These are phyloP conservation scores for Mesitornis unicolor DNA, from an alignment of 2,113 vertebrate species.

Conservation along the genomic window DNA sequence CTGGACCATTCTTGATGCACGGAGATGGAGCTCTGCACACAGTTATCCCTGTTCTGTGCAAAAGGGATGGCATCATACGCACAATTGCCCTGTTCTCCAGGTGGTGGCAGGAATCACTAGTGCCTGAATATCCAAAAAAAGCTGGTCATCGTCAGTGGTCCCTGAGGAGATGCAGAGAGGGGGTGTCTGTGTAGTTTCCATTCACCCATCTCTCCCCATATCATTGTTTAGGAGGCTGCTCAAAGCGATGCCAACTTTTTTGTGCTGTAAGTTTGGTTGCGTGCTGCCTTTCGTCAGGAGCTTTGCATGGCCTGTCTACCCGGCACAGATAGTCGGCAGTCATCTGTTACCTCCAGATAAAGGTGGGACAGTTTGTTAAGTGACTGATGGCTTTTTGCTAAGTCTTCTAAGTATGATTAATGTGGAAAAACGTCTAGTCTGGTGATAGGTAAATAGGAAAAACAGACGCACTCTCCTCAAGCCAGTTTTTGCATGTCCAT, in stretches of 20 bases:
- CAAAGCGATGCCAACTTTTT: background rate
- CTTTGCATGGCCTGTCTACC: background rate
- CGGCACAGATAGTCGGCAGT: background rate
- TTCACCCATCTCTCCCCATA: background rate
- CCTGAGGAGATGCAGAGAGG: background rate
- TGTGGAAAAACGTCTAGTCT: background rate
- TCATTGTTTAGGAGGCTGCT: background rate
- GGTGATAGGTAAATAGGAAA: background rate
- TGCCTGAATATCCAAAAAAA: background rate
- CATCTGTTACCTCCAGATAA: slow-evolving; percentile 40
- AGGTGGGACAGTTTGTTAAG: slow-evolving; percentile 21
- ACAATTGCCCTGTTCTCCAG: background rate
- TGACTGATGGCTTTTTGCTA: slow-evolving; percentile 38
- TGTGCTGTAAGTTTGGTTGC: background rate
- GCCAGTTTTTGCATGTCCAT: background rate
- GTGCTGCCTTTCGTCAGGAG: slow-evolving; percentile 20
- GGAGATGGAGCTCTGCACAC: background rate
- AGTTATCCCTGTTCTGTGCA: background rate
- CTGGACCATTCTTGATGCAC: background rate
- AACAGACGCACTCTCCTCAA: background rate
- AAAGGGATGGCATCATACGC: background rate
- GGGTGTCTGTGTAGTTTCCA: background rate
- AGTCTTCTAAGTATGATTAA: slow-evolving; percentile 34
- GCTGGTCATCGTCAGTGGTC: background rate
- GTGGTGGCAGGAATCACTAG: background rate